Base-by-base conservation (phyloP, 2,888 invertebrate genomes). In the Eupithecia subfuscata region DNA sequence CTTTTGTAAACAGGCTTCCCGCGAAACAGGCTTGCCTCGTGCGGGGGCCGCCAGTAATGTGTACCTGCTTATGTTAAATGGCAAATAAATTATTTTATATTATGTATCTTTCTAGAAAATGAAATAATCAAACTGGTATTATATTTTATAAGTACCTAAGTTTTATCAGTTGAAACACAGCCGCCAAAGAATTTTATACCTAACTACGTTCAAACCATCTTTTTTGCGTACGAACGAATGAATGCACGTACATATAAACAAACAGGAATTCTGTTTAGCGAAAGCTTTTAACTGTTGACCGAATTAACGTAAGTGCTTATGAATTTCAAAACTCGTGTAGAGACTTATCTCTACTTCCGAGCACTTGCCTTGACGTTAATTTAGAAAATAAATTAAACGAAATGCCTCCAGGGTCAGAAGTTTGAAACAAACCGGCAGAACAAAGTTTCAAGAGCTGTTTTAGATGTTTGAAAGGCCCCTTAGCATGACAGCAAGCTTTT, bases 381-480 rank as follows among this genome's bases (percentile, higher is more conserved):
- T 91, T 89, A 79, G 86, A 91, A 90, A 90, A 91, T 90, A 91
- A 91, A 91, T 92, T 90, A 88, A 90, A 89, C 88, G 90, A 88
- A 84, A 86, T 83, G 91, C 92, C 90, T 80, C 83, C 80, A 85
- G 92, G 90, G 83, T 70, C 83, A 82, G 75, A 82, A 89, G 87
- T 89, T 89, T 78, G 75, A 82, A 88, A 89, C 88, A 88, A 89
- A 87, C 89, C 83, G 60, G 83, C 86, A 70, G 86, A 83, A 85
- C 84, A 81, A 82, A 86, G 86, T 90, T 90, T 87, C 86, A 90
- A 91, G 87, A 88, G 86, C 85, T 90, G 90, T 91, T 91, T 67
- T 91, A 90, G 90, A 87, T 86, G 88, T 87, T 92, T 89, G 91
- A 92, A 92, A 92, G 92, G 90, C 89, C 90, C 88, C 87, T 86